Conservation (phyloP, 1,140 invertebrate species). For the Lethrus apterus region DNA sequence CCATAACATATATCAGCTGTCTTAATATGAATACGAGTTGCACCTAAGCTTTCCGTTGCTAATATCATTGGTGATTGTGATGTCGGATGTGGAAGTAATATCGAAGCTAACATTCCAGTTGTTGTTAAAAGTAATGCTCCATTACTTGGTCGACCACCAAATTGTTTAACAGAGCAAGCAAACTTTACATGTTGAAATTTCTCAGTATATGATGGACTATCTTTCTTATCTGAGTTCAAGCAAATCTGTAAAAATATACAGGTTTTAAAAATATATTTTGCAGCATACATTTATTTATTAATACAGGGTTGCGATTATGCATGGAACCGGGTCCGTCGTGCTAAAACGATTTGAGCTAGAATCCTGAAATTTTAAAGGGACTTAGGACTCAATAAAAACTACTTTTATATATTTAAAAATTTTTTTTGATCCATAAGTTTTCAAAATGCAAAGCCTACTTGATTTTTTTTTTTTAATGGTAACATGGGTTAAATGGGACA, state of each 20-base stretch:
- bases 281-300: not conserved
- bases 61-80: constrained; percentile 40
- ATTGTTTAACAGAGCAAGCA: constrained; percentile 73
- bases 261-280: not conserved
- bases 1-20: constrained; percentile 67
- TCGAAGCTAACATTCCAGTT: constrained; percentile 71
- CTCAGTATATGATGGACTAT: constrained; percentile 71
- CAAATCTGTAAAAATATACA: constrained; percentile 42
- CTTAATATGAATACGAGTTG: constrained; percentile 63
- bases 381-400: too few relatives aligned
- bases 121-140: constrained; percentile 76
- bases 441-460: too few relatives aligned
- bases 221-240: constrained; percentile 69
- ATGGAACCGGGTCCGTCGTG: too few relatives aligned
- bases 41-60: constrained; percentile 62
- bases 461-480: too few relatives aligned
- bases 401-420: too few relatives aligned
- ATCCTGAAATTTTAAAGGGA: too few relatives aligned
- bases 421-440: too few relatives aligned
- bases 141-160: constrained; percentile 74
- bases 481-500: too few relatives aligned
- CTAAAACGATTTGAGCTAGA: too few relatives aligned
- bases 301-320: too few relatives aligned
- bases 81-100: constrained; percentile 48
- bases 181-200: constrained; percentile 74